phyloP scores from a whole-genome alignment of 2,888 invertebrate genomes.

The Scaptomyza cyrtandrae region DNA sequence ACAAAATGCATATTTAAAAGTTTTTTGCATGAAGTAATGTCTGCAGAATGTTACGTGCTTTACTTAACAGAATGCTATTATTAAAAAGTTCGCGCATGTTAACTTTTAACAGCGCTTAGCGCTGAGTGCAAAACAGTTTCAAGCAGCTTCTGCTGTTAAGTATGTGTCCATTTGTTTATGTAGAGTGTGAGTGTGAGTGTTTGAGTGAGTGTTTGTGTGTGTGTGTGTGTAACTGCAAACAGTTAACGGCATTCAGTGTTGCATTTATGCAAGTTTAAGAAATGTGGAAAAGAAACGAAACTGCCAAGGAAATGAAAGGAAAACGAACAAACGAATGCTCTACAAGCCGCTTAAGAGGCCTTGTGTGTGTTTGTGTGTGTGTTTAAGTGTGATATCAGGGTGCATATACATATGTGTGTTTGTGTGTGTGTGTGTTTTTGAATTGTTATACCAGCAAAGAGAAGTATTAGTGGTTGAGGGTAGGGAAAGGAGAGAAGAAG shows the following conservation, averaged over 20 bases:
- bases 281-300: conserved; percentile 31
- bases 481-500: not conserved
- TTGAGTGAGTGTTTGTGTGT: too few species aligned
- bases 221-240: conserved; percentile 49
- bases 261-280: conserved; percentile 28
- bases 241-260: conserved; percentile 57
- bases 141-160: conserved; percentile 22
- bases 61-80: conserved; percentile 49
- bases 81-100: conserved; percentile 43
- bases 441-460: conserved; percentile 2
- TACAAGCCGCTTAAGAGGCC: conserved; percentile 35
- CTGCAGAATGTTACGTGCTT: conserved; percentile 45
- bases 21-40: conserved; percentile 24
- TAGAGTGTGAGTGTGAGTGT: conserved; percentile 3
- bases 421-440: conserved; percentile 8
- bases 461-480: not conserved
- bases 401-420: conserved; percentile 1
- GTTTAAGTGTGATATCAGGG: not conserved
- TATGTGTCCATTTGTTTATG: conserved; percentile 15
- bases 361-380: conserved; percentile 8
- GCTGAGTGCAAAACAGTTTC: conserved; percentile 32
- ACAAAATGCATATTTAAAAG: conserved; percentile 13
- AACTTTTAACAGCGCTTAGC: conserved; percentile 41
- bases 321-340: conserved; percentile 25
- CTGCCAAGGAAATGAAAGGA: conserved; percentile 33